These are phyloP conservation scores for Hippoglossus stenolepis DNA, from an alignment of 2,113 vertebrate species.

Conservation along the genomic window DNA sequence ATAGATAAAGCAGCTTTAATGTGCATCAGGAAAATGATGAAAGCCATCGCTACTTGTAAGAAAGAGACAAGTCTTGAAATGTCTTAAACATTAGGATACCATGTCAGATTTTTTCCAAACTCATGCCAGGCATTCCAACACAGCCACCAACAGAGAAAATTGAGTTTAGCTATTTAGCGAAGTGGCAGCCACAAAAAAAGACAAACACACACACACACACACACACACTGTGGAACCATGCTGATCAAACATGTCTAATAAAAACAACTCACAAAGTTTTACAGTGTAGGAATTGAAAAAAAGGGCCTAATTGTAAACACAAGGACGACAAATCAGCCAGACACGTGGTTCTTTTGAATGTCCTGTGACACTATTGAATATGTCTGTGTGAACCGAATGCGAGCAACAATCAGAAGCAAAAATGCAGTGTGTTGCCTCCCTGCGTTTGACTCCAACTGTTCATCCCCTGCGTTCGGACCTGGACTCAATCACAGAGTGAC, in stretches of 20 bases:
- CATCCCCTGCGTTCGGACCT: slow-evolving; percentile 43
- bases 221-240: slow-evolving; percentile 41
- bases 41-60: slow-evolving; percentile 2
- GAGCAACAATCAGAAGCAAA: slow-evolving; percentile 18
- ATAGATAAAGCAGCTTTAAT: slow-evolving; percentile 15
- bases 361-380: slow-evolving; percentile 5
- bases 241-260: slow-evolving; percentile 51
- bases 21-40: slow-evolving; percentile 1
- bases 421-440: not conserved
- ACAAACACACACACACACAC: slow-evolving; percentile 1
- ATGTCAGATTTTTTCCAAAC: slow-evolving; percentile 43
- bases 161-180: slow-evolving; percentile 62
- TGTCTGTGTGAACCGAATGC: slow-evolving; percentile 16
- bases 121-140: slow-evolving; percentile 54
- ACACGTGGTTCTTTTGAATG: not conserved
- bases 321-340: not conserved
- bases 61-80: slow-evolving; percentile 29
- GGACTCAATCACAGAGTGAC: slow-evolving; percentile 47
- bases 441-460: slow-evolving; percentile 10
- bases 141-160: slow-evolving; percentile 72
- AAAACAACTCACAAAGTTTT: slow-evolving; percentile 44
- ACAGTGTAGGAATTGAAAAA: slow-evolving; percentile 8
- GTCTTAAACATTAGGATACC: not conserved
- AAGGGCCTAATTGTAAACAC: slow-evolving; percentile 16
- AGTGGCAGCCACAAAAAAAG: slow-evolving; percentile 18